Evolutionary conservation across 2,888 invertebrate species (phyloP).

Genomic region (Euclidia mi): DNA sequence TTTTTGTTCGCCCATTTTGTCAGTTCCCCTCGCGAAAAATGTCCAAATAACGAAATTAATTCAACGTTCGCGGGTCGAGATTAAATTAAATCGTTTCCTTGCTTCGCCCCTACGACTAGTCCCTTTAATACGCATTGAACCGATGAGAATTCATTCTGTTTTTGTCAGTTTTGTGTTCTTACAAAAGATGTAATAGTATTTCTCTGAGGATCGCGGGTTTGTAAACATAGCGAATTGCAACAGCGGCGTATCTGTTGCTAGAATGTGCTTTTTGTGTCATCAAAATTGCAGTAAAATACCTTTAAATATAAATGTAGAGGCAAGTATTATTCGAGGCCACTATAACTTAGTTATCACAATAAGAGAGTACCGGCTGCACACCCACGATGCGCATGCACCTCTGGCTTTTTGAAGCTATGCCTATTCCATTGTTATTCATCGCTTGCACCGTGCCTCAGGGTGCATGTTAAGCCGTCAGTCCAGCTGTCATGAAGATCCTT

Average conservation of each 20-base stretch:
- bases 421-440: too few relatives aligned
- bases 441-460: too few relatives aligned
- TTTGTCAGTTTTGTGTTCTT: slow-evolving; percentile 67
- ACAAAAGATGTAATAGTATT: slow-evolving; percentile 66
- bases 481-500: too few relatives aligned
- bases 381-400: too few relatives aligned
- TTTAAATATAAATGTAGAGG: too few relatives aligned
- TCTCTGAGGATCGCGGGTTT: slow-evolving; percentile 36
- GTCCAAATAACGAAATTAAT: slow-evolving; percentile 71
- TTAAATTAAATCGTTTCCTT: slow-evolving; percentile 74
- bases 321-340: too few relatives aligned
- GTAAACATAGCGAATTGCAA: slow-evolving; percentile 37
- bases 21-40: slow-evolving; percentile 56
- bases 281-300: too few relatives aligned
- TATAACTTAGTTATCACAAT: too few relatives aligned
- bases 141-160: slow-evolving; percentile 61
- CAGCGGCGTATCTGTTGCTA: background rate
- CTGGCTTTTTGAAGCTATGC: too few relatives aligned
- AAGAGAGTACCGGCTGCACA: too few relatives aligned
- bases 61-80: slow-evolving; percentile 64
- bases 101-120: slow-evolving; percentile 57
- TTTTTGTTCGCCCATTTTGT: slow-evolving; percentile 59
- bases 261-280: background rate
- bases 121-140: slow-evolving; percentile 63
- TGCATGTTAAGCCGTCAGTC: too few relatives aligned